Percentiles rank a stretch among this genome's conserved stretches.
phyloP scores from a whole-genome alignment of 1,140 invertebrate species.

The Bemisia tabaci region DNA sequence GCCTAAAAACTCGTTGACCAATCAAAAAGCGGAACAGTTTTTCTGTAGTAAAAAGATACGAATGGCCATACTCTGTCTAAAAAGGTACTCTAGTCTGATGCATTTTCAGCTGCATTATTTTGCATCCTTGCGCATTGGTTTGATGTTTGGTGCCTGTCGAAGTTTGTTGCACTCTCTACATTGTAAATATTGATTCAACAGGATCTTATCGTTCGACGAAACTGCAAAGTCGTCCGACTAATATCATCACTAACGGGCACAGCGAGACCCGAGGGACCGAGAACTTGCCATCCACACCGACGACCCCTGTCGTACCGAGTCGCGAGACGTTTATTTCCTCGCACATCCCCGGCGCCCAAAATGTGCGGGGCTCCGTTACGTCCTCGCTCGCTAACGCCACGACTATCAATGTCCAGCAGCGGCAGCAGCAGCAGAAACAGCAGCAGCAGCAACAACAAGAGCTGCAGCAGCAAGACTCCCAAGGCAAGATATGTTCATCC shows the following conservation, averaged over 20 bases:
- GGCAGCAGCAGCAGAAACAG: background rate
- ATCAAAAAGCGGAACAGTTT: too few relatives aligned
- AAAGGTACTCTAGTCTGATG: too few relatives aligned
- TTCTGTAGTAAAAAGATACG: too few relatives aligned
- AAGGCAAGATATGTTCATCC: slow-evolving; percentile 2
- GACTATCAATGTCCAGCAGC: background rate
- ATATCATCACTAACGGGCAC: slow-evolving; percentile 32
- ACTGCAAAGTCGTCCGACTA: slow-evolving; percentile 30
- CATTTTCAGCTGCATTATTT: too few relatives aligned
- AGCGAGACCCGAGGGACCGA: slow-evolving; percentile 30
- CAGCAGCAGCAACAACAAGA: slow-evolving; percentile 5
- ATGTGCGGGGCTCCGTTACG: background rate
- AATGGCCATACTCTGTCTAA: too few relatives aligned
- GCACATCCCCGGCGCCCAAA: slow-evolving; percentile 9
- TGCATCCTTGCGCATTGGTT: too few relatives aligned
- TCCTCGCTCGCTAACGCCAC: background rate
- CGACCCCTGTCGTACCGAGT: slow-evolving; percentile 22
- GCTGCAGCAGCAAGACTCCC: background rate
- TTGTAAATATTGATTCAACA: slow-evolving; percentile 24
- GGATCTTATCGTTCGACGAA: slow-evolving; percentile 29
- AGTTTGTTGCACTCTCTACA: background rate
- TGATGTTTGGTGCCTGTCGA: too few relatives aligned
- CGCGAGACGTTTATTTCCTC: background rate
- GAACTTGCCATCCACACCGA: slow-evolving; percentile 32
- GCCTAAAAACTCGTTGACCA: too few relatives aligned